These are phyloP conservation scores for Peromyscus attwateri DNA, from an alignment of 2,797 vertebrate genomes.

Conservation along the genomic window DNA sequence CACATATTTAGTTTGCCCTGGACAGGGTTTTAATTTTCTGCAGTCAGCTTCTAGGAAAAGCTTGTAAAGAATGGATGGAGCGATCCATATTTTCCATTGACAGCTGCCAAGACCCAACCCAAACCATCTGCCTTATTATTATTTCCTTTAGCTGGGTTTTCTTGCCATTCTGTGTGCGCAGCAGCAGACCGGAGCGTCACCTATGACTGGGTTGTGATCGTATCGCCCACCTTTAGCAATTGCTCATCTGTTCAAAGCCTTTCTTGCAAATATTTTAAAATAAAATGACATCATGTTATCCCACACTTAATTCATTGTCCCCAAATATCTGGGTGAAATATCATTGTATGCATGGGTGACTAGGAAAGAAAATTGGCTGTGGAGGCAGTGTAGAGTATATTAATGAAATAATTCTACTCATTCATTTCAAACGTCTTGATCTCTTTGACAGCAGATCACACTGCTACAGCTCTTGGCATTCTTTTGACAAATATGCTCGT, in stretches of 20 bases:
- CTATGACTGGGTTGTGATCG: conserved; percentile 81
- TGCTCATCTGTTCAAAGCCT: conserved; percentile 87
- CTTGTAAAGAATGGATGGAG: conserved; percentile 67
- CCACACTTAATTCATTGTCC: conserved; percentile 86
- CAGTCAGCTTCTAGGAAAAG: conserved; percentile 76
- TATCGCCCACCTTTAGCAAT: conserved; percentile 83
- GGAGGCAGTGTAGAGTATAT: conserved; percentile 80
- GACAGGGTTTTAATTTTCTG: conserved; percentile 80
- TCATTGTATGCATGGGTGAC: conserved; percentile 82
- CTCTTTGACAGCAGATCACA: conserved; percentile 75
- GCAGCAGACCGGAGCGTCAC: conserved; percentile 79
- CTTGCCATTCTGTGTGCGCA: conserved; percentile 81
- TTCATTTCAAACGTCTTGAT: conserved; percentile 78
- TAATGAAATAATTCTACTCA: conserved; percentile 83
- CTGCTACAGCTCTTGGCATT: background rate
- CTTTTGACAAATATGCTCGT: conserved; percentile 52
- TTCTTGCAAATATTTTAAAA: conserved; percentile 88
- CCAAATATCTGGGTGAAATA: conserved; percentile 82
- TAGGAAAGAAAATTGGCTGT: conserved; percentile 83
- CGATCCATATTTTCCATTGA: conserved; percentile 82
- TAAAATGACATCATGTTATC: conserved; percentile 86
- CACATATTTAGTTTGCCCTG: conserved; percentile 73
- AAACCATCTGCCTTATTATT: conserved; percentile 84
- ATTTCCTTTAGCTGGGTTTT: conserved; percentile 81
- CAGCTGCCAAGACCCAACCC: conserved; percentile 84